Conservation (phyloP, 2,797 vertebrate genomes). For the Lacerta bilineata region DNA sequence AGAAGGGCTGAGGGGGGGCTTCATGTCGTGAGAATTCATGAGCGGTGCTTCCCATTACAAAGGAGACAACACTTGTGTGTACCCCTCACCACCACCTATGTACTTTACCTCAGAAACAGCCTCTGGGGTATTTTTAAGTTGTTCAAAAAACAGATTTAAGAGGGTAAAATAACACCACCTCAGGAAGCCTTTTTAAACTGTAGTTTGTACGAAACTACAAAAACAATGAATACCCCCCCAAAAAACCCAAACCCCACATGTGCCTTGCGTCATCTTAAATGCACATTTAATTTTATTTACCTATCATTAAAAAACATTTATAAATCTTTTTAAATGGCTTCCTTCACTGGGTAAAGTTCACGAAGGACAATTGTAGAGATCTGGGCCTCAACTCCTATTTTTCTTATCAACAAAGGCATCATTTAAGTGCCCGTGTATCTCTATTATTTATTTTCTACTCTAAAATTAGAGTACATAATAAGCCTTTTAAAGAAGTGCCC, state of each 20-base stretch:
- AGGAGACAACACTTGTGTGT: background rate
- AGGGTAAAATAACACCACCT: background rate
- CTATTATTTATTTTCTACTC: background rate
- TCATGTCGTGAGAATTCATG: background rate
- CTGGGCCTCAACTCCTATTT: background rate
- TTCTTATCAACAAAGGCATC: background rate
- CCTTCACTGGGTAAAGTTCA: background rate
- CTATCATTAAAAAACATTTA: background rate
- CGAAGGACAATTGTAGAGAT: background rate
- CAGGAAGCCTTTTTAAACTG: background rate
- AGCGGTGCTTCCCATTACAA: background rate
- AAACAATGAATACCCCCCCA: background rate
- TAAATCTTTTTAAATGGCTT: background rate
- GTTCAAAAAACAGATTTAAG: background rate
- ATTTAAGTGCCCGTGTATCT: background rate
- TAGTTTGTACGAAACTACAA: background rate
- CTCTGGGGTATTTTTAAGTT: background rate
- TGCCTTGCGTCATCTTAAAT: background rate
- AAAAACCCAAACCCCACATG: too few relatives aligned
- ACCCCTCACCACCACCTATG: too few relatives aligned
- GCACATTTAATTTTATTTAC: background rate
- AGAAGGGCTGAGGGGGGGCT: background rate
- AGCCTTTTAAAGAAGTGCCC: background rate
- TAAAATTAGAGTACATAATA: background rate
- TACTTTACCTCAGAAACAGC: background rate